phyloP scores from a whole-genome alignment of 2,888 invertebrate species.

The Callyntrura sp. region DNA sequence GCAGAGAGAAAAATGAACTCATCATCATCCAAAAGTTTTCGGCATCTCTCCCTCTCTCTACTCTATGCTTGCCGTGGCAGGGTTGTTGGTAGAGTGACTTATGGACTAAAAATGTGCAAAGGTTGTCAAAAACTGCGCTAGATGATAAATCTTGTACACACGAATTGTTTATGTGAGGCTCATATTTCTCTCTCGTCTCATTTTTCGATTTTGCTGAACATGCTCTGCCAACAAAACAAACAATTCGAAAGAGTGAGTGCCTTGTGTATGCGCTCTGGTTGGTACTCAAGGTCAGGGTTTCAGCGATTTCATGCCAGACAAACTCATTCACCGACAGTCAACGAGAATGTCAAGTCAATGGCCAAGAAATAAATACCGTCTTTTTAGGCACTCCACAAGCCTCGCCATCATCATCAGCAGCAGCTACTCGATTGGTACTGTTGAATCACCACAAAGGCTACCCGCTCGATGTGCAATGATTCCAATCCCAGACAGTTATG shows the following conservation, averaged over 20 bases:
- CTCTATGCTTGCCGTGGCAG: not conserved
- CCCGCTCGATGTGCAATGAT: too few relatives aligned
- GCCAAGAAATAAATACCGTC: constrained; percentile 7
- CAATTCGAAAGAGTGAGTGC: not conserved
- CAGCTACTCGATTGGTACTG: not conserved
- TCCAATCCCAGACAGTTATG: too few relatives aligned
- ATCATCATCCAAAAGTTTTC: not conserved
- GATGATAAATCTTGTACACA: constrained; percentile 17
- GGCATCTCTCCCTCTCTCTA: not conserved
- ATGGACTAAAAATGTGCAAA: not conserved
- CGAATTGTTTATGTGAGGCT: not conserved
- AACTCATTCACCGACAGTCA: not conserved
- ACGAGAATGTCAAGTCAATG: constrained; percentile 51
- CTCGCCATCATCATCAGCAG: not conserved
- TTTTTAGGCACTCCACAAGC: not conserved
- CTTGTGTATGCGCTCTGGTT: not conserved
- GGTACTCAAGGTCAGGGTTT: constrained; percentile 53
- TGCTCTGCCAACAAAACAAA: not conserved
- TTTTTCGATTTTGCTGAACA: not conserved
- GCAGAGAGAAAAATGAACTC: not conserved
- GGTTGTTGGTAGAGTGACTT: not conserved
- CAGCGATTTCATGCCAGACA: not conserved
- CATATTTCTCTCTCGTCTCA: not conserved
- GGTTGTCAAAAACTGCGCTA: constrained; percentile 24
- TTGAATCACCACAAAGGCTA: too few relatives aligned